Evolutionary conservation across 2,888 invertebrate genomes (phyloP).

Genomic region (Erebia aethiops): DNA sequence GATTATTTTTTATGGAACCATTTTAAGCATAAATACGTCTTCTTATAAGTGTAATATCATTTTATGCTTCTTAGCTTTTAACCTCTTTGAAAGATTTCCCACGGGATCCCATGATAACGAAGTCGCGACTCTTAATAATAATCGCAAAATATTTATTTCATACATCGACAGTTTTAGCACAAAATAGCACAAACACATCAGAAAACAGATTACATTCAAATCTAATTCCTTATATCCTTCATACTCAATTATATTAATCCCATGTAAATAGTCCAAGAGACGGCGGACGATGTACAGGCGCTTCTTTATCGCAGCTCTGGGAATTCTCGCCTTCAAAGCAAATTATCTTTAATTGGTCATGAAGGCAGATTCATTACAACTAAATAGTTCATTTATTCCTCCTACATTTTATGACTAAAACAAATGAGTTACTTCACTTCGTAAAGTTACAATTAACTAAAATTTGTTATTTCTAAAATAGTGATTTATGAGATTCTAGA

Average conservation of each 20-base stretch:
- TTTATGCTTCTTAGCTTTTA: too few relatives aligned
- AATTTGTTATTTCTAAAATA: too few relatives aligned
- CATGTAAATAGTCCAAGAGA: conserved; percentile 11
- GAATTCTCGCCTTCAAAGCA: neutral
- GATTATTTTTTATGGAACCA: too few relatives aligned
- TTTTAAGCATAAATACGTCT: too few relatives aligned
- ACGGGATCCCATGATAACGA: too few relatives aligned
- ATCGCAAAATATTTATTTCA: neutral
- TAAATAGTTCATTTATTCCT: neutral
- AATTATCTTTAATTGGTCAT: conserved; percentile 4
- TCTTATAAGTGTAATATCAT: too few relatives aligned
- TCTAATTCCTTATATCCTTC: conserved; percentile 22
- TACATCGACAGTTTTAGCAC: neutral
- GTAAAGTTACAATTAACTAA: too few relatives aligned
- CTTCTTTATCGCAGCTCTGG: neutral
- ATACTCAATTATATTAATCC: conserved; percentile 32
- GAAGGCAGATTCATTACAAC: conserved; percentile 3
- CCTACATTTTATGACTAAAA: neutral
- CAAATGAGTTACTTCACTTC: neutral
- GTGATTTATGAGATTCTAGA: too few relatives aligned
- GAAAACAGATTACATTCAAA: conserved; percentile 15
- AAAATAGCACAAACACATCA: conserved; percentile 9
- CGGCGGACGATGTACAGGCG: neutral
- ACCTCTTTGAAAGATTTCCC: too few relatives aligned
- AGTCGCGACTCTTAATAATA: too few relatives aligned